phyloP scores from a whole-genome alignment of 2,113 vertebrate genomes.

The Peromyscus californicus region DNA sequence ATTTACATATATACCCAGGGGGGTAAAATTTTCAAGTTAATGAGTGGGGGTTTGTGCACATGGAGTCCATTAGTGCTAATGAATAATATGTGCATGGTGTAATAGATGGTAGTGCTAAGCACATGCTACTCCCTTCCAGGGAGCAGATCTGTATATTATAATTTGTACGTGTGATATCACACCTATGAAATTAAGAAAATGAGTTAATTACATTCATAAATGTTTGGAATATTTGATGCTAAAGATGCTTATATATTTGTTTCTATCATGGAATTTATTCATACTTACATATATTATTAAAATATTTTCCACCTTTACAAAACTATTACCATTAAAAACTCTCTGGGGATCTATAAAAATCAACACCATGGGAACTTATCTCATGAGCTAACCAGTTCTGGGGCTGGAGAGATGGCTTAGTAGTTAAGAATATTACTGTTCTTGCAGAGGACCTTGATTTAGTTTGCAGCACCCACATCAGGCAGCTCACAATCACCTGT shows the following conservation, averaged over 20 bases:
- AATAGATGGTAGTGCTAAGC: slow-evolving; percentile 68
- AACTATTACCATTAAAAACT: neutral
- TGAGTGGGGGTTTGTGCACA: slow-evolving; percentile 74
- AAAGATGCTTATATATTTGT: neutral
- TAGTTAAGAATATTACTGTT: neutral
- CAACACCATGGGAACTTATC: neutral
- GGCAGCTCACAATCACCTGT: neutral
- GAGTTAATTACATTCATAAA: slow-evolving; percentile 73
- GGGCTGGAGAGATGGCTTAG: neutral
- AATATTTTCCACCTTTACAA: neutral
- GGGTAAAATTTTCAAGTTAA: slow-evolving; percentile 72
- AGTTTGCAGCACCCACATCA: neutral
- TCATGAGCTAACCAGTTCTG: neutral
- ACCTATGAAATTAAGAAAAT: slow-evolving; percentile 76
- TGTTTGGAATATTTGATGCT: slow-evolving; percentile 51
- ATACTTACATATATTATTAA: neutral
- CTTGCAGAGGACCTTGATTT: neutral
- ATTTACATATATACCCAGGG: slow-evolving; percentile 61
- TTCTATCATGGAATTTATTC: neutral
- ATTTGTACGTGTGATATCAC: slow-evolving; percentile 70
- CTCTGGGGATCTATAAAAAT: neutral
- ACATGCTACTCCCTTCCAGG: neutral
- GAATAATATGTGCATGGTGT: slow-evolving; percentile 56
- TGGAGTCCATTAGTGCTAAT: slow-evolving; percentile 70
- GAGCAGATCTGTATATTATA: slow-evolving; percentile 72